phyloP scores from a whole-genome alignment of 2,113 vertebrate genomes.

The Rhombomys opimus region DNA sequence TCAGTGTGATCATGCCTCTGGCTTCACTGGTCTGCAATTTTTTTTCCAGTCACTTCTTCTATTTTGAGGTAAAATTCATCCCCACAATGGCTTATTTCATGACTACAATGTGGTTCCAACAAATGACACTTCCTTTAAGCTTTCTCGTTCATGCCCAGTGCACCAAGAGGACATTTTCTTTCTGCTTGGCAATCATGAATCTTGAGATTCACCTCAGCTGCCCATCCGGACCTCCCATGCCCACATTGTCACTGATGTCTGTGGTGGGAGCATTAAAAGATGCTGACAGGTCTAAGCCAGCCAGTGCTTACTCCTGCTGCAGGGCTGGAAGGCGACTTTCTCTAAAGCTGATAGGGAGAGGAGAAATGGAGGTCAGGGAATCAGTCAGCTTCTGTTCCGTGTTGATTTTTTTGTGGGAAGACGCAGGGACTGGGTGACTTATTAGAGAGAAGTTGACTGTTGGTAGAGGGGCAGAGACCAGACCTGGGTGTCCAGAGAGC shows the following conservation, averaged over 20 bases:
- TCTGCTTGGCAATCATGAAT: neutral
- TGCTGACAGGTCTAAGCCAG: neutral
- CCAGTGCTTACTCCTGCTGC: neutral
- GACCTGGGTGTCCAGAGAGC: neutral
- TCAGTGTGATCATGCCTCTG: neutral
- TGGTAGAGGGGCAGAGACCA: neutral
- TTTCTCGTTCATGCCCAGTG: neutral
- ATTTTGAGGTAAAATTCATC: slow-evolving; percentile 57
- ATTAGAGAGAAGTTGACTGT: neutral
- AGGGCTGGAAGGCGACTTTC: neutral
- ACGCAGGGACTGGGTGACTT: neutral
- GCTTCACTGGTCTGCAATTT: neutral
- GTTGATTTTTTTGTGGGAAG: neutral
- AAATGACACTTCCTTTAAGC: neutral
- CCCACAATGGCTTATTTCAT: neutral
- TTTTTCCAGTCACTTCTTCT: neutral
- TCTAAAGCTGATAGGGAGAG: neutral
- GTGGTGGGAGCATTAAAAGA: neutral
- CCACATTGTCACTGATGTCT: fast-evolving
- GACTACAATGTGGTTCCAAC: neutral
- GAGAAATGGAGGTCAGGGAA: neutral
- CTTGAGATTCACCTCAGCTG: neutral
- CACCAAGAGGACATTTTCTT: neutral
- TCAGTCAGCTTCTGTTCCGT: no score
- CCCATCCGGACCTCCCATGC: fast-evolving